Evolutionary conservation across 2,797 vertebrate species (phyloP).

Genomic region (Petrocephalus sullivani): DNA sequence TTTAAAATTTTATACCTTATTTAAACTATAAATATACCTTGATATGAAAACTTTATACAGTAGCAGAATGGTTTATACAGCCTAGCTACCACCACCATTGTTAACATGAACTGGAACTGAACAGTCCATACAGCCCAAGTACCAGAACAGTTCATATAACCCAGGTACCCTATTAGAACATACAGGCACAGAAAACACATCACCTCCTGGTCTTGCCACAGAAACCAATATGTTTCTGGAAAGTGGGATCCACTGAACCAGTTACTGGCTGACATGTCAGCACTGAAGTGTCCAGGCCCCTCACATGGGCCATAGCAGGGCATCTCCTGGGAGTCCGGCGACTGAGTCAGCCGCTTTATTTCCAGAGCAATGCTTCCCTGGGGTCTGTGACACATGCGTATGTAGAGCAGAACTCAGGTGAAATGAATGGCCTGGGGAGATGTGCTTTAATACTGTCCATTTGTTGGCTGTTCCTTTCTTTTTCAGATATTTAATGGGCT

Average conservation of each 20-base stretch:
- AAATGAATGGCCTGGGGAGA: slow-evolving; percentile 16
- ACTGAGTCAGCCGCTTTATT: slow-evolving; percentile 23
- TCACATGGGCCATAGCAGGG: background rate
- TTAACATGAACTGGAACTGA: background rate
- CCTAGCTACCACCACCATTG: background rate
- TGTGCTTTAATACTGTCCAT: background rate
- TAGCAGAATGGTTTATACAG: too few species aligned
- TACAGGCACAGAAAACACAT: background rate
- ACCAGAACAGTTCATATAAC: background rate
- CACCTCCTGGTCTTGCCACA: background rate
- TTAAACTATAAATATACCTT: background rate
- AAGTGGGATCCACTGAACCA: background rate
- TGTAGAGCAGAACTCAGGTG: slow-evolving; percentile 11
- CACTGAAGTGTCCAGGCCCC: background rate
- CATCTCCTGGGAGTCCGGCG: background rate
- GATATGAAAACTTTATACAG: background rate
- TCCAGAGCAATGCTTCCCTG: background rate
- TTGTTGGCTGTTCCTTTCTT: background rate
- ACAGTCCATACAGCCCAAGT: background rate
- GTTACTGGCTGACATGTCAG: background rate
- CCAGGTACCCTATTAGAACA: background rate
- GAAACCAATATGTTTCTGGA: background rate
- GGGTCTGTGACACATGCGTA: background rate
- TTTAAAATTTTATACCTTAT: background rate
- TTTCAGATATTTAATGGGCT: background rate